phyloP scores from a whole-genome alignment of 1,140 invertebrate genomes.

The Drosophila lacteicornis region DNA sequence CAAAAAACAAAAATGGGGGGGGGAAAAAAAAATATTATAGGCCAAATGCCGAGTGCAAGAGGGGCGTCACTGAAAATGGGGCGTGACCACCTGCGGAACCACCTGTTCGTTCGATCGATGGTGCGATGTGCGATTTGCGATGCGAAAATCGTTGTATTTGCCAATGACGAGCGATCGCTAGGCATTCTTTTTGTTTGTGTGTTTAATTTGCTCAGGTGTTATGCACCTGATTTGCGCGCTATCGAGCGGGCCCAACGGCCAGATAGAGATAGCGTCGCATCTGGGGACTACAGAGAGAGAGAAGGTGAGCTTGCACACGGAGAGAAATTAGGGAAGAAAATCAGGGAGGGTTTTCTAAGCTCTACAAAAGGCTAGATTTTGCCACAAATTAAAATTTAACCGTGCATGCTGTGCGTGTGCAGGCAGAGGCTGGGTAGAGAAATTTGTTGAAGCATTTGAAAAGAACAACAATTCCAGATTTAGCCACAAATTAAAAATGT shows the following conservation, averaged over 20 bases:
- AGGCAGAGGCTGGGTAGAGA: too few relatives aligned
- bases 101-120: slow-evolving; percentile 51
- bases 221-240: slow-evolving; percentile 78
- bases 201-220: slow-evolving; percentile 80
- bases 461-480: too few relatives aligned
- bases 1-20: neutral
- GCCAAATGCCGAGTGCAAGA: slow-evolving; percentile 74
- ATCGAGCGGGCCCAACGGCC: slow-evolving; percentile 66
- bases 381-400: too few relatives aligned
- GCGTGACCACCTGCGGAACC: slow-evolving; percentile 60
- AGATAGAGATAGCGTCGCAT: slow-evolving; percentile 51
- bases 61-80: slow-evolving; percentile 45
- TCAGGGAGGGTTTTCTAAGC: too few relatives aligned
- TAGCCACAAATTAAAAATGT: too few relatives aligned
- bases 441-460: too few relatives aligned
- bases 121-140: slow-evolving; percentile 39
- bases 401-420: too few relatives aligned
- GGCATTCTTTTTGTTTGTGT: slow-evolving; percentile 56
- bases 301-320: slow-evolving; percentile 18
- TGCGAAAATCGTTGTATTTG: slow-evolving; percentile 50
- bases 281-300: slow-evolving; percentile 15
- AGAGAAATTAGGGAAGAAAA: neutral
- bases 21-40: neutral
- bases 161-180: slow-evolving; percentile 69
- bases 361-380: too few relatives aligned